Conservation (phyloP, 1,140 invertebrate genomes). For the Pogonomyrmex barbatus region DNA sequence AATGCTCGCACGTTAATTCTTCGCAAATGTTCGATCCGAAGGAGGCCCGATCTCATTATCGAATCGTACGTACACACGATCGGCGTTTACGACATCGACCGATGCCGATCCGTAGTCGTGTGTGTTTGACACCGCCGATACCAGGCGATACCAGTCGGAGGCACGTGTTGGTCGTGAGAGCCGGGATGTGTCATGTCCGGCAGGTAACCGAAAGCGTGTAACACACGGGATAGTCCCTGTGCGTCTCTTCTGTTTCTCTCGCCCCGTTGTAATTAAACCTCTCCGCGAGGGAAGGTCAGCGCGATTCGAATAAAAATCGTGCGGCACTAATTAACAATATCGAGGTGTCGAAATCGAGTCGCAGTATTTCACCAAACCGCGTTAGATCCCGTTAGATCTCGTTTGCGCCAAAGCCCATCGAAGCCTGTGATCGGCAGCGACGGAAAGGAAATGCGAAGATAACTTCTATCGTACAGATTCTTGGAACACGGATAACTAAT, state of each 20-base stretch:
- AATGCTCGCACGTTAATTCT: slow-evolving; percentile 12
- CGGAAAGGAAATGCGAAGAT: slow-evolving; percentile 17
- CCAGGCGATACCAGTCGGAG: slow-evolving; percentile 62
- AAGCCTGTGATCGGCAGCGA: not conserved
- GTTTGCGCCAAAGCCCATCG: slow-evolving; percentile 22
- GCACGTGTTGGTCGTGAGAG: slow-evolving; percentile 72
- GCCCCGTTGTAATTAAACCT: slow-evolving; percentile 74
- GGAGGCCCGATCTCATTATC: slow-evolving; percentile 66
- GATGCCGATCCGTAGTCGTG: slow-evolving; percentile 32
- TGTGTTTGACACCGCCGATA: slow-evolving; percentile 68
- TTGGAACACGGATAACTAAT: slow-evolving; percentile 81
- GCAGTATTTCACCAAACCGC: slow-evolving; percentile 80
- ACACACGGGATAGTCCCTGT: slow-evolving; percentile 44
- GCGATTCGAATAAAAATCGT: slow-evolving; percentile 74
- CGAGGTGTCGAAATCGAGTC: slow-evolving; percentile 83
- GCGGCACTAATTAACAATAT: slow-evolving; percentile 82
- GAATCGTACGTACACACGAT: slow-evolving; percentile 67
- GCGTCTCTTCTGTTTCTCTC: slow-evolving; percentile 11
- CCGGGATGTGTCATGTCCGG: slow-evolving; percentile 70
- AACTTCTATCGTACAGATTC: slow-evolving; percentile 68
- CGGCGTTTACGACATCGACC: slow-evolving; percentile 50
- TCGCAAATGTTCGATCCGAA: not conserved
- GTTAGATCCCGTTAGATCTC: slow-evolving; percentile 50
- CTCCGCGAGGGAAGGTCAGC: slow-evolving; percentile 57
- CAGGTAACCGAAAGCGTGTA: slow-evolving; percentile 69